These are phyloP conservation scores for Macaria notata DNA, from an alignment of 2,888 invertebrate species.

Conservation along the genomic window DNA sequence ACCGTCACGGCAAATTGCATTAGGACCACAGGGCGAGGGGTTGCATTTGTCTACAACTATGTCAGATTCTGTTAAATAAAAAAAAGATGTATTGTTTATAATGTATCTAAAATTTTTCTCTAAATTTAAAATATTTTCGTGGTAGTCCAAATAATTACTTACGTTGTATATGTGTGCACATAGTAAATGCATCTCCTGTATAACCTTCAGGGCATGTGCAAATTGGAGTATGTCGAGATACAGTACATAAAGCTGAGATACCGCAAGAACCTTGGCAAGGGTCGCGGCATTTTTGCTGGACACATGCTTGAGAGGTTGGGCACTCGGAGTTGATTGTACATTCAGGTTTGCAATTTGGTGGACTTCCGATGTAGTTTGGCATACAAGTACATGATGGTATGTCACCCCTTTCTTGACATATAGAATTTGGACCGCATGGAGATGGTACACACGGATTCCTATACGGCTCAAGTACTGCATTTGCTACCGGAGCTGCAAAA, in stretches of 20 bases:
- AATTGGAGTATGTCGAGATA: conserved; percentile 87
- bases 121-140: too few relatives aligned
- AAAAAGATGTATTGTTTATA: conserved; percentile 10
- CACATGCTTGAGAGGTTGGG: conserved; percentile 85
- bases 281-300: conserved; percentile 87
- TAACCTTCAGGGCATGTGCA: conserved; percentile 88
- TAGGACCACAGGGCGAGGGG: conserved; percentile 86
- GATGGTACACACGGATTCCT: conserved; percentile 82
- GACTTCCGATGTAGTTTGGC: conserved; percentile 82
- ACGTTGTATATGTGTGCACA: conserved; percentile 72
- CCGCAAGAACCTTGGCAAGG: conserved; percentile 89
- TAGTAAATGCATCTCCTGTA: conserved; percentile 85
- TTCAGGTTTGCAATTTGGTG: conserved; percentile 87
- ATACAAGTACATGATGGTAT: conserved; percentile 85
- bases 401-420: conserved; percentile 82
- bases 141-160: conserved; percentile 44
- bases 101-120: too few relatives aligned
- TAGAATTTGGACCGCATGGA: conserved; percentile 88
- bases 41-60: conserved; percentile 72
- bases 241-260: conserved; percentile 81
- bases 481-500: conserved; percentile 69
- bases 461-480: conserved; percentile 72
- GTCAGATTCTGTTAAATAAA: conserved; percentile 46
- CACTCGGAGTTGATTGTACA: conserved; percentile 88
- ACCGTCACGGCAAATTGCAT: conserved; percentile 82